Conservation (phyloP, 1,140 invertebrate genomes). For the Bathynomus jamesi region DNA sequence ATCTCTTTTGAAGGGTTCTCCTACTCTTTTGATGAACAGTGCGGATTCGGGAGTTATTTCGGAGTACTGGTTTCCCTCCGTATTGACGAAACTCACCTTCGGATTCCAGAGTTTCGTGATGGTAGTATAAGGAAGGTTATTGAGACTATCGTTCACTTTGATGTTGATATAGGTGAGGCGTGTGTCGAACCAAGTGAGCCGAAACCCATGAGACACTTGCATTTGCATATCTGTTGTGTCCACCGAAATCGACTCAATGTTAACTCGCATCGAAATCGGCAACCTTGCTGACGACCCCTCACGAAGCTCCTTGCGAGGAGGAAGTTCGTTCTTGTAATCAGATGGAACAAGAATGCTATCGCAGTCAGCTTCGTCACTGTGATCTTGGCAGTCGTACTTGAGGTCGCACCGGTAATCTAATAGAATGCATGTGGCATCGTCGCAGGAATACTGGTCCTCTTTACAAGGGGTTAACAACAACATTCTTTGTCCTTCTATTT, state of each 20-base stretch:
- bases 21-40: constrained; percentile 10
- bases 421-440: constrained; percentile 46
- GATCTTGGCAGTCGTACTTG: constrained; percentile 57
- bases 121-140: constrained; percentile 10
- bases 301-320: constrained; percentile 4
- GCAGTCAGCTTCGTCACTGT: constrained; percentile 62
- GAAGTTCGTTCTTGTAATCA: constrained; percentile 26
- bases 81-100: constrained; percentile 17
- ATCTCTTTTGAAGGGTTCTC: constrained; percentile 8
- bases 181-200: constrained; percentile 26
- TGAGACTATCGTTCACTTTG: constrained; percentile 16
- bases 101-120: constrained; percentile 20
- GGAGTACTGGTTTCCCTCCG: constrained; percentile 24
- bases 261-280: constrained; percentile 5
- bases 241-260: constrained; percentile 14
- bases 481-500: constrained; percentile 2
- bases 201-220: constrained; percentile 17
- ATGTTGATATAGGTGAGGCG: constrained; percentile 23
- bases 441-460: constrained; percentile 43
- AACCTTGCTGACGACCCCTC: background rate
- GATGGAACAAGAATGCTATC: constrained; percentile 7
- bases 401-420: constrained; percentile 53
- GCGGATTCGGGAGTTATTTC: constrained; percentile 18
- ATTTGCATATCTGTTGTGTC: constrained; percentile 20
- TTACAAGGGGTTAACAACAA: constrained; percentile 15